These are phyloP conservation scores for Conomelus anceps DNA, from an alignment of 2,888 invertebrate species.

Conservation along the genomic window DNA sequence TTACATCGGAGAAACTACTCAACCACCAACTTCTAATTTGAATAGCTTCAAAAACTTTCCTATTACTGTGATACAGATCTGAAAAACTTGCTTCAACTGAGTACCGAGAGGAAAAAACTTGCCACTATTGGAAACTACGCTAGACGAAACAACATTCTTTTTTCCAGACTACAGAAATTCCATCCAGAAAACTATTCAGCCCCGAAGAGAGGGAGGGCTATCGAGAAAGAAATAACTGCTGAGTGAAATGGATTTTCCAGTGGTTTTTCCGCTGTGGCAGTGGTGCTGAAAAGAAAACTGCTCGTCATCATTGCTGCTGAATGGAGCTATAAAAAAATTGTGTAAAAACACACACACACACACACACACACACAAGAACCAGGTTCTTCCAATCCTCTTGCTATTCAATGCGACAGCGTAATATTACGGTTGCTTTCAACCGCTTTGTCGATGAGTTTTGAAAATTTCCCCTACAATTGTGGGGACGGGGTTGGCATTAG, in stretches of 20 bases:
- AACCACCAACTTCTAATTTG: background rate
- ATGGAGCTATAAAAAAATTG: background rate
- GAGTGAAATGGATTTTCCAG: background rate
- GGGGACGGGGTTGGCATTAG: background rate
- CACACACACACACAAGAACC: background rate
- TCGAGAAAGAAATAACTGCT: background rate
- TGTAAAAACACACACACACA: background rate
- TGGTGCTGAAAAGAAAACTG: background rate
- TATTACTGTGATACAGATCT: background rate
- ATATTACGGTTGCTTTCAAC: background rate
- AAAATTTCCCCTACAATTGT: background rate
- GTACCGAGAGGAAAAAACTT: background rate
- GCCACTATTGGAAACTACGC: background rate
- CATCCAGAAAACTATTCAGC: background rate
- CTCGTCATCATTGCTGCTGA: background rate
- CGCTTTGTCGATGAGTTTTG: too few species aligned
- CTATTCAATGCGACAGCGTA: background rate
- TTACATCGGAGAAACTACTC: background rate
- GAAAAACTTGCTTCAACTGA: background rate
- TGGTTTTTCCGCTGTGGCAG: background rate
- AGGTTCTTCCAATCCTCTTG: background rate
- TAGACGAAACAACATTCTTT: background rate
- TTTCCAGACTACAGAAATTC: background rate
- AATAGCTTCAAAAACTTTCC: background rate
- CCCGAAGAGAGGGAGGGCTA: too few species aligned